Percentiles rank a stretch among this genome's conserved stretches.
Evolutionary conservation across 2,888 invertebrate species (phyloP).

Genomic region (Hirtodrosophila cameraria): DNA sequence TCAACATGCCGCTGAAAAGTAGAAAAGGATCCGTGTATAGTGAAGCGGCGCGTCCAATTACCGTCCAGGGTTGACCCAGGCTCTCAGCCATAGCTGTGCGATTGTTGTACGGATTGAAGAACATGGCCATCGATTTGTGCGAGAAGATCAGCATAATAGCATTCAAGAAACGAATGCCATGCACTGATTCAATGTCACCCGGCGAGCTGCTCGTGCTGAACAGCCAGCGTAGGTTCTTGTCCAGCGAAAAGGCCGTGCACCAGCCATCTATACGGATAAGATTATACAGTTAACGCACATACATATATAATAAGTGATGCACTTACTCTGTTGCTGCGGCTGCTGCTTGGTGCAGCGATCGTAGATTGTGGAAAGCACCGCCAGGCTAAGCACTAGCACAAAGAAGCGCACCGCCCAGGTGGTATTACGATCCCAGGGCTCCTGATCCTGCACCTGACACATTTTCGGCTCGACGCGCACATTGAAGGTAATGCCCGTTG

Average conservation of each 20-base stretch:
- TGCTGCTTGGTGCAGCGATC: conserved; percentile 73
- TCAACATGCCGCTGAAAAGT: conserved; percentile 88
- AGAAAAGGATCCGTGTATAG: conserved; percentile 90
- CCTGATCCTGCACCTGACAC: conserved; percentile 85
- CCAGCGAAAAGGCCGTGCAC: conserved; percentile 87
- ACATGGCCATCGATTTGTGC: conserved; percentile 90
- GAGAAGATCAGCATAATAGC: conserved; percentile 87
- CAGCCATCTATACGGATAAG: conserved; percentile 83
- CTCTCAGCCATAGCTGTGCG: conserved; percentile 88
- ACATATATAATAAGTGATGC: not conserved
- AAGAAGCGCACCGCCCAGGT: conserved; percentile 85
- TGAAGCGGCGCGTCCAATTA: conserved; percentile 88
- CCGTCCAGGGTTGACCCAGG: conserved; percentile 88
- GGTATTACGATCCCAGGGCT: conserved; percentile 84
- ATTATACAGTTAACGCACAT: not conserved
- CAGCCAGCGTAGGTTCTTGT: conserved; percentile 86
- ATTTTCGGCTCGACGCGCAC: conserved; percentile 87
- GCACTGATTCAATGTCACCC: conserved; percentile 87
- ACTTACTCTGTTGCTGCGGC: conserved; percentile 76
- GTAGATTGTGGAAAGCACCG: conserved; percentile 81
- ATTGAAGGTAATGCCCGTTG: conserved; percentile 86
- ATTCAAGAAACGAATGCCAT: conserved; percentile 88
- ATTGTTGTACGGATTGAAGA: conserved; percentile 88
- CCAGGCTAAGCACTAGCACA: conserved; percentile 82
- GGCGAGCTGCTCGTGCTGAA: conserved; percentile 85